Base-by-base conservation (phyloP, 2,797 vertebrate genomes). In the Epinephelus malabaricus region DNA sequence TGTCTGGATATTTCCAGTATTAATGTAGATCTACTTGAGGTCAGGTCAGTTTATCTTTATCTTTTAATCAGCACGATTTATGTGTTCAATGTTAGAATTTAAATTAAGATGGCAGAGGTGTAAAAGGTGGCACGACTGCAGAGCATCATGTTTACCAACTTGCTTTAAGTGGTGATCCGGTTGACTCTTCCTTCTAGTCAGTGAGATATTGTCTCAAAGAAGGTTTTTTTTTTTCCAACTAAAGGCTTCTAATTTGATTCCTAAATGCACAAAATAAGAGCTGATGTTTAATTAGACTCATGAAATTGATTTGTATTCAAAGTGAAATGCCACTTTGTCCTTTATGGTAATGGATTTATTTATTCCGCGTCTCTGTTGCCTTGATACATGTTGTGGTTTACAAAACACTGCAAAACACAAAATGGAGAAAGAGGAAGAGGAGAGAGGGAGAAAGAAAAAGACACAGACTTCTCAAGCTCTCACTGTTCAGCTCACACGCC, bases 401-500 rank as follows among this genome's bases (percentile, higher is more conserved):
- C 50, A 76, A 53, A 49, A 64, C 12, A 58, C 61, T 27, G 25
- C 21, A 19, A 59, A 56, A 49, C 9, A 55, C 56, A 71, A 66
- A 73, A 55, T 45, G 27, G 65, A 76, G 46, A 79, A 43, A 50
- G 19, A 73, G 38, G 54, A 61, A 55, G 43, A 58, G 63, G 50
- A 69, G 59, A 69, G 8, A 15, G 61, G 9, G 63, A 73, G 82
- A 55, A 69, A 64, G 73, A 77, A 78, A 77, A 50, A 76, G 59
- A 50, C 60, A 62, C 61, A 45, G 79, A 69, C 78, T 87, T 84
- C 74, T 76, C 58, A 11, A 62, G 83, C 86, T 83, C 84, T 82
- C 78, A 50, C 76, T 69, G 81, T 75, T 89, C 54, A 17, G 76
- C 80, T 84, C 78, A 83, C 81, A 81, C 81, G 69, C 76, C 66